Evolutionary conservation across 2,113 vertebrate species (phyloP), one percentile per base, ranked within the genome.

Genomic region (Petrocephalus microphthalmus): DNA sequence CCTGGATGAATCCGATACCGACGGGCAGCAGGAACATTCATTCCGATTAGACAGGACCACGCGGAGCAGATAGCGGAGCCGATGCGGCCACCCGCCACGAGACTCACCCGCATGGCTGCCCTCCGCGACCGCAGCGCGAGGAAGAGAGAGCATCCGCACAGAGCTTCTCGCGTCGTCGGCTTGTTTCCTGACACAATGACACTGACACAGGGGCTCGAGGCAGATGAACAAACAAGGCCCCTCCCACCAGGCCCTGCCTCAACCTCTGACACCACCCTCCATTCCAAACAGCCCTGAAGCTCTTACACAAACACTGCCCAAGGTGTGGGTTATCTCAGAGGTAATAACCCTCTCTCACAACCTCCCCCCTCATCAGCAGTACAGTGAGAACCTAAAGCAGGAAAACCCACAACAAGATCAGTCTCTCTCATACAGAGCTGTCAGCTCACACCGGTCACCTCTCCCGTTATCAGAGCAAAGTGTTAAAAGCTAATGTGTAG

Each of bases 191-290:
- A 42, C 13, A 7, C 13, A 4, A 29, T 42, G 33, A 78, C 71
- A 53, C 52, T 53, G 7, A 10, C 7, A 53, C 52, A 20, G 33
- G 7, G 71, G 33, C 71, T 15, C 1, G 15, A 42, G 71, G 25
- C 81, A 84, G 81, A 84, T 84, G 81, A 84, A 84, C 81, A 84
- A 84, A 84, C 81, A 84, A 47, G 42, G 81, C 37, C 47, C 20
- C 47, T 84, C 81, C 81, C 47, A 25, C 47, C n/a, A 4, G 60
- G 10, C 25, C 13, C 15, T 54, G 2, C 15, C 52, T 13, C 52
- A 2, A 54, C 52, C 52, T 15, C 52, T 15, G 25, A 78, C 25
- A 22, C 45, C 81, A 10, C 0, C 81, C 47, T 6, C 81, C 45
- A n/a, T 15, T 45, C 81, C 81, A 47, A 51, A 49, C 81, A 51